Conservation (phyloP, 2,113 vertebrate genomes). For the Limnothrissa miodon region DNA sequence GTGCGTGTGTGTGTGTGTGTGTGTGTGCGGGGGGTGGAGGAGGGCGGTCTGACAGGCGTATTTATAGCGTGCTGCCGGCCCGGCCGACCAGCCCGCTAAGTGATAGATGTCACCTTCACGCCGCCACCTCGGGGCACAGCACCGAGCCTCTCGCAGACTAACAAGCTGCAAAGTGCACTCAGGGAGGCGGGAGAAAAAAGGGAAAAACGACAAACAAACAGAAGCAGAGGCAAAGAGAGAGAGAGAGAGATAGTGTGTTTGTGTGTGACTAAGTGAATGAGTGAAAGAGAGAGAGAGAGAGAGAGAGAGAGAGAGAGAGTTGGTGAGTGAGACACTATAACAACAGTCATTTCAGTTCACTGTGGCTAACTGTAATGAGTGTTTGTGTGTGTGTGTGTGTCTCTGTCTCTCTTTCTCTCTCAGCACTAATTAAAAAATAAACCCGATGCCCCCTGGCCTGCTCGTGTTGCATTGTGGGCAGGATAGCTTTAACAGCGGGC, state of each 20-base stretch:
- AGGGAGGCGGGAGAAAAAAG: constrained; percentile 40
- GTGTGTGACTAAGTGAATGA: constrained; percentile 31
- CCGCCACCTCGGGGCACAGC: constrained; percentile 58
- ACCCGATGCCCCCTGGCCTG: constrained; percentile 21
- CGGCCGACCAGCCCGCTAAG: constrained; percentile 55
- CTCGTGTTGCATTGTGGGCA: constrained; percentile 29
- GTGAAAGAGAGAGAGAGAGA: constrained; percentile 4
- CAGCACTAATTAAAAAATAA: constrained; percentile 56
- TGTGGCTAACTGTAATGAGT: background rate
- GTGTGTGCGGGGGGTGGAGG: constrained; percentile 30
- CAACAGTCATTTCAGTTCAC: background rate
- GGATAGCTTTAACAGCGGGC: constrained; percentile 39
- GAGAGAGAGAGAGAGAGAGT: background rate
- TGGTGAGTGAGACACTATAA: background rate
- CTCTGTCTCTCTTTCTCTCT: constrained; percentile 21
- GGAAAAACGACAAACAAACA: constrained; percentile 17
- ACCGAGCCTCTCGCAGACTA: constrained; percentile 63
- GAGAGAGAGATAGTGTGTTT: constrained; percentile 26
- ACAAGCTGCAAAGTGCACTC: constrained; percentile 69
- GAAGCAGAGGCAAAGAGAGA: constrained; percentile 7
- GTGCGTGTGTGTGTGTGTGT: constrained; percentile 30
- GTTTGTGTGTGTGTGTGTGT: background rate
- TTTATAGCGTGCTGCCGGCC: constrained; percentile 65
- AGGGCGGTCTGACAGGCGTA: constrained; percentile 64
- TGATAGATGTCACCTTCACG: constrained; percentile 79